phyloP scores from a whole-genome alignment of 1,140 invertebrate genomes.

The Calliopsis andreniformis region DNA sequence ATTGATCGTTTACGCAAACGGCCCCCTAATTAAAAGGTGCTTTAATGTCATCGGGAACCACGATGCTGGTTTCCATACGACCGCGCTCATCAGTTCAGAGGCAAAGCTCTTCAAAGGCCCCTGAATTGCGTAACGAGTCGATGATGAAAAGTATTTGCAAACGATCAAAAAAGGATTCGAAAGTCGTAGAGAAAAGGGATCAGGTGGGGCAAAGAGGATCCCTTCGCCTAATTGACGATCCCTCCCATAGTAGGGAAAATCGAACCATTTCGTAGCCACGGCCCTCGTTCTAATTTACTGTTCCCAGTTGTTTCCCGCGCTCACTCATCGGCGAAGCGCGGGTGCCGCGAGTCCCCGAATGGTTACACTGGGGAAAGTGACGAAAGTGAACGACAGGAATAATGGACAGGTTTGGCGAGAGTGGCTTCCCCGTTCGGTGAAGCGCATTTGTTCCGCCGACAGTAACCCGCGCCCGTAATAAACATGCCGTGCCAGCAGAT shows the following conservation, averaged over 20 bases:
- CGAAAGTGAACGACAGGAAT: slow-evolving; percentile 68
- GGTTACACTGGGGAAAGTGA: slow-evolving; percentile 39
- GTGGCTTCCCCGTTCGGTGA: slow-evolving; percentile 54
- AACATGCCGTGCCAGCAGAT: slow-evolving; percentile 62
- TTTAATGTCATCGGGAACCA: slow-evolving; percentile 32
- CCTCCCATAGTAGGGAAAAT: not conserved
- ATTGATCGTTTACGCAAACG: not conserved
- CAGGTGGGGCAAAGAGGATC: not conserved
- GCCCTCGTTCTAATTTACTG: slow-evolving; percentile 3
- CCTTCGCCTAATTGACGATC: slow-evolving; percentile 23
- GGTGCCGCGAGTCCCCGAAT: slow-evolving; percentile 21
- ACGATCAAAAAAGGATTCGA: not conserved
- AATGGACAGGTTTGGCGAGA: slow-evolving; percentile 61
- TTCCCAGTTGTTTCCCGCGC: not conserved
- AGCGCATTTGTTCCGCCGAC: slow-evolving; percentile 64
- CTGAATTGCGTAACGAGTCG: not conserved
- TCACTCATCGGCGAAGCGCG: slow-evolving; percentile 15
- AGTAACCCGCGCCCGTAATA: slow-evolving; percentile 63
- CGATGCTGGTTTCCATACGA: slow-evolving; percentile 36
- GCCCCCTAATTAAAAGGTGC: slow-evolving; percentile 32
- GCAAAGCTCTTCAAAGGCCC: not conserved
- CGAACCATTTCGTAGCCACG: slow-evolving; percentile 20
- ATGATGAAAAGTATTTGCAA: slow-evolving; percentile 15
- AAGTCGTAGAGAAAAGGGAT: not conserved
- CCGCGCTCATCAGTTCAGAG: not conserved